These are phyloP conservation scores for Dynastes tityus DNA, from an alignment of 2,888 invertebrate genomes.

Conservation along the genomic window DNA sequence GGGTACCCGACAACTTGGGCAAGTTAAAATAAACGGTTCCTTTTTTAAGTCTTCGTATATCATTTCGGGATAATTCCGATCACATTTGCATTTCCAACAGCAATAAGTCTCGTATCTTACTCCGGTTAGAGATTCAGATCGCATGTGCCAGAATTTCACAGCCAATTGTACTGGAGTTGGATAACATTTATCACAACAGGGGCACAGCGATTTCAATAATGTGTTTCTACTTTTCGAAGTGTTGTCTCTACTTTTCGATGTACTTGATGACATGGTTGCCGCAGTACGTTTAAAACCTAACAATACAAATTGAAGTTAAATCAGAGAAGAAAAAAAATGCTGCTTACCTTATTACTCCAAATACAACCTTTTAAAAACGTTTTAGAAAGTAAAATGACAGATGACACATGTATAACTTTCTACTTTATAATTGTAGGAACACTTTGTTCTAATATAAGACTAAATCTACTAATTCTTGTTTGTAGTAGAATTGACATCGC, in stretches of 20 bases:
- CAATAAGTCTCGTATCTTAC: conserved; percentile 38
- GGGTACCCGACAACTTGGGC: conserved; percentile 56
- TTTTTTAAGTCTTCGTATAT: conserved; percentile 21
- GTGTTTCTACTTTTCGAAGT: background rate
- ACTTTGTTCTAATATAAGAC: no score
- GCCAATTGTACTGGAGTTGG: conserved; percentile 15
- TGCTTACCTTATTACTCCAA: conserved; percentile 1
- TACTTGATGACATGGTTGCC: background rate
- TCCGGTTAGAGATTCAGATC: conserved; percentile 46
- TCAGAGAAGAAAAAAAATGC: background rate
- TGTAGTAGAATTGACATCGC: no score
- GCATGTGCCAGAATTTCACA: conserved; percentile 41
- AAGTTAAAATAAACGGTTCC: conserved; percentile 51
- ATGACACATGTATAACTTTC: background rate
- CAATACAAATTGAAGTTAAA: background rate
- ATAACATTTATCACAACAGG: conserved; percentile 21
- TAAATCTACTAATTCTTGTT: no score
- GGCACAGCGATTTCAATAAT: conserved; percentile 10
- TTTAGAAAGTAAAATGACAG: conserved; percentile 6
- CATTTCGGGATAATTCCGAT: conserved; percentile 46
- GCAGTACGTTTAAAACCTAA: background rate
- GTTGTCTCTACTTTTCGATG: background rate
- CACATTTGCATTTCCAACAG: conserved; percentile 46
- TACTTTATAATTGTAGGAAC: background rate
- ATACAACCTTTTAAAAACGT: background rate